Conservation (phyloP, 1,140 invertebrate species). For the Oscheius sp. region DNA sequence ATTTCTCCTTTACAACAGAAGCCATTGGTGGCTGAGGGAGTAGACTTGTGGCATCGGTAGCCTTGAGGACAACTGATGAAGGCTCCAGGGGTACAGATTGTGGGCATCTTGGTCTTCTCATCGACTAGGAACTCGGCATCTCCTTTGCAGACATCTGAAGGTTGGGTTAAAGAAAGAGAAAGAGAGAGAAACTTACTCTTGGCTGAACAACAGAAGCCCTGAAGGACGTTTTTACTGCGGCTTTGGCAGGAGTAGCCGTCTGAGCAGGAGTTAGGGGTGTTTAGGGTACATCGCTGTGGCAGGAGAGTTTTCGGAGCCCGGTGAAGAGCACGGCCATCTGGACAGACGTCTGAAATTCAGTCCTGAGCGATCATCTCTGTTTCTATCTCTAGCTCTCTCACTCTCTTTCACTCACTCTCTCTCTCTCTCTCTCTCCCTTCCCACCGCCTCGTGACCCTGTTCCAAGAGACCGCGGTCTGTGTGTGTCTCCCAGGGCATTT, state of each 20-base stretch:
- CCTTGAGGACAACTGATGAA: constrained; percentile 49
- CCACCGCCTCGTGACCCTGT: too few species aligned
- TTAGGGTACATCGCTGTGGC: constrained; percentile 49
- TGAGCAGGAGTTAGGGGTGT: constrained; percentile 33
- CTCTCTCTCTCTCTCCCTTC: too few species aligned
- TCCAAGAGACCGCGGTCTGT: too few species aligned
- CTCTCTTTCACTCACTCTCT: too few species aligned
- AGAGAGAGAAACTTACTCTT: constrained; percentile 13
- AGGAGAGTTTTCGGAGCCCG: constrained; percentile 50
- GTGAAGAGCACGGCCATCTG: constrained; percentile 51
- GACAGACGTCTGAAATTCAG: constrained; percentile 57
- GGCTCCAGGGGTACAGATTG: constrained; percentile 53
- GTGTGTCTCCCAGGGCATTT: too few species aligned
- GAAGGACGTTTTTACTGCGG: constrained; percentile 31
- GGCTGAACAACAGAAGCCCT: constrained; percentile 56
- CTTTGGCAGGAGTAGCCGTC: constrained; percentile 40
- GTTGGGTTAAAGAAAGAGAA: neutral
- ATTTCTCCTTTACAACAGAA: constrained; percentile 57
- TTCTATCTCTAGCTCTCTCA: too few species aligned
- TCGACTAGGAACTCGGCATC: constrained; percentile 54
- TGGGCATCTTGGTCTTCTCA: constrained; percentile 56
- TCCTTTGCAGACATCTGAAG: constrained; percentile 53
- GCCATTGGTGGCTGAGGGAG: constrained; percentile 34
- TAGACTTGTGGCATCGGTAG: constrained; percentile 46
- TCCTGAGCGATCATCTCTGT: too few species aligned